Base-by-base conservation (phyloP, 2,797 vertebrate genomes). In the Coranthus polyacanthus region DNA sequence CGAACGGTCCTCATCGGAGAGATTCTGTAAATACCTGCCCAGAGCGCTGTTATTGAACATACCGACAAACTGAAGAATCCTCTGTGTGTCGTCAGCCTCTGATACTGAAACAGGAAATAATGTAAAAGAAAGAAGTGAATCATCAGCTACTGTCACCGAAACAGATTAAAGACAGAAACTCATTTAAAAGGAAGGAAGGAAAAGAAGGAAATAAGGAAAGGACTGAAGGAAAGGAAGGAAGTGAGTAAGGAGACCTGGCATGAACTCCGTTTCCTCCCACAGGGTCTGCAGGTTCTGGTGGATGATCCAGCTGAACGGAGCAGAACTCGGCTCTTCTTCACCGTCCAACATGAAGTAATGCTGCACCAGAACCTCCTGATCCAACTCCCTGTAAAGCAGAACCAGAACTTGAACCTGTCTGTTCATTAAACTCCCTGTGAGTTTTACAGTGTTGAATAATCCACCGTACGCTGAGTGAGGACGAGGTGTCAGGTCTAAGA, bases 291-390 rank as follows among this genome's bases (percentile, higher is more conserved):
- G 89, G 12, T 90, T 72, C 18, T 22, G 1, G 32, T 3, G 89
- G 59, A 94, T 50, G 12, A 92, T 79, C 93, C 92, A 94, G 75
- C 93, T 93, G 73, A 94, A 95, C 0, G 92, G 90, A 13, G 92
- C 89, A 3, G 47, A 18, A 46, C 91, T 90, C 2, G 80, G 41
- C 0, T 32, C 61, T 2, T 77, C 81, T 21, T 69, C 71, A 11
- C 43, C 81, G 4, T 88, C 90, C 84, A 93, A 26, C 49, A 61
- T 3, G 41, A 94, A 74, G 61, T 13, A 72, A 62, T 72, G 76
- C 64, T 92, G 81, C 56, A 93, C 90, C 6, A 83, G 80, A 16
- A 94, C 85, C 57, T 94, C 93, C 67, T 87, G 79, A 38, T 93
- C 90, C 0, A 54, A 49, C 29, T 51, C 51, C 26, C 93, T 94